Evolutionary conservation across 2,888 invertebrate species (phyloP), one percentile per base, ranked within the genome.

Genomic region (Microctonus brassicae): DNA sequence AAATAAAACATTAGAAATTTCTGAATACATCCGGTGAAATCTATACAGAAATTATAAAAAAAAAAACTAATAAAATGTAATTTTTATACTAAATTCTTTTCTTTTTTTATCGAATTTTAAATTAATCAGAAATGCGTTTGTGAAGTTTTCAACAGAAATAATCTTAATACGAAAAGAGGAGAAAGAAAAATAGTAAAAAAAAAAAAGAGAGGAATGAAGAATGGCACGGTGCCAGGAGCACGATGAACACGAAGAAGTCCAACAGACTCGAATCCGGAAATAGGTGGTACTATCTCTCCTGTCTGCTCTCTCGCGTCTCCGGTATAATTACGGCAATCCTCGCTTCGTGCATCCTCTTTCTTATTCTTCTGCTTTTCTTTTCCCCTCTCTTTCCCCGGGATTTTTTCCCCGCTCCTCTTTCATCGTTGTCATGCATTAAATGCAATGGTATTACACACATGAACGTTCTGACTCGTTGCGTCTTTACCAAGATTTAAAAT

Each of bases 231-330:
- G 71, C 72, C 73, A 65, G 68, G 61, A 33, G 61, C 17, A 66
- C 63, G 62, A 42, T 55, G 39, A 68, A 64, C 42, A 61, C 66
- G 64, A 60, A 34, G 61, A 64, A 68, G 34, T 66, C 64, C 47
- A 17, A 47, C 36, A 64, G 57, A 69, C 71, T 47, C 53, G 67
- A 72, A 69, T 74, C 71, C 74, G 74, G 72, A 74, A 74, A 74
- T 72, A 72, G 72, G 47, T 64, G 69, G 70, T 69, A 39, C 69
- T 69, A 57, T 57, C 63, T 63, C 53, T 22, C 22, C 61, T n/a
- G 68, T 69, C 68, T 61, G 47, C 72, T 70, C 39, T 60, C 53
- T 57, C 69, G 63, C 69, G 69, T 58, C 55, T 72, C 63, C 61
- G 36, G 71, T 62, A 61, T 71, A 71, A 72, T 72, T 72, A 70